Base-by-base conservation (phyloP, 2,888 invertebrate genomes). In the Anarsia innoxiella region DNA sequence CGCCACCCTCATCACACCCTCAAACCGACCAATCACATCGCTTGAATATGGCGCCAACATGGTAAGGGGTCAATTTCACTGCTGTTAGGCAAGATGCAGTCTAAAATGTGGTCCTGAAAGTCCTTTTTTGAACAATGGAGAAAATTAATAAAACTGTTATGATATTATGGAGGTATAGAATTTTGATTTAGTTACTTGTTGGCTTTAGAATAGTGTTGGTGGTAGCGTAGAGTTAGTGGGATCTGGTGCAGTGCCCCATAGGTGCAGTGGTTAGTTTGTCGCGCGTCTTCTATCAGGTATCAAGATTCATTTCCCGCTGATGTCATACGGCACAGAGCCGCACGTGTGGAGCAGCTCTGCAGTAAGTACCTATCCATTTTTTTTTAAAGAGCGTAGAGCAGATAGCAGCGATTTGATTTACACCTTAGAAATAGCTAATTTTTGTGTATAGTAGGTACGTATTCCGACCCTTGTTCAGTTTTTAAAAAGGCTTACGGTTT, bases 291-390 rank as follows among this genome's bases (percentile, higher is more conserved):
- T 59, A 23, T 9, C 67, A 74, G 59, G 71, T 67, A 58, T 78
- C 84, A 84, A 84, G 66, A 84, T 84, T 84, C 83, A 83, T 84
- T 84, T 84, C 83, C 83, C 83, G 75, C 83, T 83, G 72, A 86
- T 86, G 86, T 84, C 86, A 49, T 82, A 83, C 77, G 79, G 82
- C 50, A 82, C 77, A 62, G 86, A 86, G 68, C 78, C 85, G 69
- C 85, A 85, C 73, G 82, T 84, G 45, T 86, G 86, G 86, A 78
- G 77, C 60, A 79, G 80, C 66, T 74, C 84, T 46, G 73, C 79
- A 55, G 85, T 86, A 59, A 44, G 74, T n/a, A n/a, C n/a, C n/a
- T n/a, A n/a, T n/a, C n/a, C n/a, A n/a, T n/a, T n/a, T n/a, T n/a
- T n/a, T n/a, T n/a, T n/a, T n/a, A n/a, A n/a, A n/a, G n/a, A n/a